Base-by-base conservation (phyloP, 2,888 invertebrate species). In the Ectemnius continuus region DNA sequence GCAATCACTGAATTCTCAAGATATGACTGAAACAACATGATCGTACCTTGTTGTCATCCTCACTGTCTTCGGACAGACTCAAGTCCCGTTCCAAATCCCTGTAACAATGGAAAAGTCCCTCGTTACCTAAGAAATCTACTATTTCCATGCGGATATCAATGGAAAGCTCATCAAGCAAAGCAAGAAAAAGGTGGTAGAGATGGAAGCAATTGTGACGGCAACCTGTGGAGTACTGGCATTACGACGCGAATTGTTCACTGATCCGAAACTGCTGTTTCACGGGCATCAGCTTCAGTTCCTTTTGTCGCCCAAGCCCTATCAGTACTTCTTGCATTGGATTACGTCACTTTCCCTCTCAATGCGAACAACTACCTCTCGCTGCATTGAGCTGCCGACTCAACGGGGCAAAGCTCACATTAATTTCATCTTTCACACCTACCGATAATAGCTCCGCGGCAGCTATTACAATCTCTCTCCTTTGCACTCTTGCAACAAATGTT, bases 31-130 rank as follows among this genome's bases (percentile, higher is more conserved):
- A 20, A 18, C 8, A 11, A 62, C 18, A 28, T 18, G 13, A 48
- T 67, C 81, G 87, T 79, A 90, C 90, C 89, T 90, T 89, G 65
- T 52, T 91, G 36, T 96, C 96, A 87, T 96, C 96, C 84, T 96
- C 96, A 86, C 96, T 96, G 89, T 96, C 92, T 78, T 93, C 96
- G 18, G 96, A 96, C 72, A 96, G 91, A 74, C 94, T 94, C 83
- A 96, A 92, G 91, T 96, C 96, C 89, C 94, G 94, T 84, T 92
- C 90, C 80, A 94, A 90, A 85, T 92, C 92, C 66, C 93, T 93
- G 91, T n/a, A 91, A 91, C 81, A 81, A 68, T 80, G 84, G 0
- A 14, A 58, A 20, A 0, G 0, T 13, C 2, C 14, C 56, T 36
- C 20, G n/a, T 23, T 11, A 64, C 47, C 18, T 16, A 18, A 26